phyloP scores from a whole-genome alignment of 1,140 invertebrate species.

The Amyelois transitella region DNA sequence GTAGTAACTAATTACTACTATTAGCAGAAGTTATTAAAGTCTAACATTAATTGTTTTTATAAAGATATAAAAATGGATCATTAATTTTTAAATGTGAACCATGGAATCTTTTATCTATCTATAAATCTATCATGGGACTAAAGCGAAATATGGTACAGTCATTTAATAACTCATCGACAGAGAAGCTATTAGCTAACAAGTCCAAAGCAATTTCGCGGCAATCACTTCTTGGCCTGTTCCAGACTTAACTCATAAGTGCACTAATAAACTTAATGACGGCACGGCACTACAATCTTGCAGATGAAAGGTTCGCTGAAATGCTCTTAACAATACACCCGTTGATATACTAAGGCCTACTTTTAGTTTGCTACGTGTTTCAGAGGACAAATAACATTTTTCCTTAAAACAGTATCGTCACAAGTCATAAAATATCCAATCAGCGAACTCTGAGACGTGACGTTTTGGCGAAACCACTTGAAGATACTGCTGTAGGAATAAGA shows the following conservation, averaged over 20 bases:
- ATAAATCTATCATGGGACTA: too few relatives aligned
- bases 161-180: too few relatives aligned
- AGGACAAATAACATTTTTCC: slow-evolving; percentile 9
- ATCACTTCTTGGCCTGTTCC: neutral
- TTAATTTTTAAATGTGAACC: too few relatives aligned
- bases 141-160: too few relatives aligned
- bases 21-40: too few relatives aligned
- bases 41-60: too few relatives aligned
- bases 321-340: neutral
- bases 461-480: neutral
- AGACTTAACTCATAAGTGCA: neutral
- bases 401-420: slow-evolving; percentile 1
- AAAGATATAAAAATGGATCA: too few relatives aligned
- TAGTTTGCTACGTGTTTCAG: neutral
- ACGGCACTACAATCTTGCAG: neutral
- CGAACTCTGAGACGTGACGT: slow-evolving; percentile 16
- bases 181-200: too few relatives aligned
- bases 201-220: too few relatives aligned
- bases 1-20: too few relatives aligned
- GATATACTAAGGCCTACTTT: slow-evolving; percentile 1
- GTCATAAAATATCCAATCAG: slow-evolving; percentile 27
- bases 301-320: neutral
- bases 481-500: neutral
- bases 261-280: neutral
- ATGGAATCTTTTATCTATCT: too few relatives aligned